Base-by-base conservation (phyloP, 2,113 vertebrate species). In the Ornithorhynchus anatinus region DNA sequence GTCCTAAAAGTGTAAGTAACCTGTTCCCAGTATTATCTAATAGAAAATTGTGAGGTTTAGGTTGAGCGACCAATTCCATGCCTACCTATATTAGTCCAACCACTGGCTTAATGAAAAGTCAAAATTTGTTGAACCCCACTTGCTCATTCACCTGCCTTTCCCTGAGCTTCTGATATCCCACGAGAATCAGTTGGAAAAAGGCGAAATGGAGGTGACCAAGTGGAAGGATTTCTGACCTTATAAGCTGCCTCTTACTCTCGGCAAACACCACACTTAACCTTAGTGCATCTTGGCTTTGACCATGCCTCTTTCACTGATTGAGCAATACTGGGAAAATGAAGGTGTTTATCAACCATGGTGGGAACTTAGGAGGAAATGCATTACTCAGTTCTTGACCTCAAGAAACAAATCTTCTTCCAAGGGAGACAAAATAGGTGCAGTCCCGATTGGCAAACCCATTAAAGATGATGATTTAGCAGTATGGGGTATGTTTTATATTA, bases 201-300 rank as follows among this genome's bases (percentile, higher is more conserved):
- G 80, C 45, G 63, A 81, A 84, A 84, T 80, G 72, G 70, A 84
- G 70, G 72, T 60, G 53, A 85, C 60, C 31, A 52, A 58, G 37
- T 59, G 22, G 32, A 63, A 59, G 57, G 57, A 61, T 56, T 64
- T 75, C 57, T 73, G 83, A 68, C 48, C 75, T 58, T 64, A 73
- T 66, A 40, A 65, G 33, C 53, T 69, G 13, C 23, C 75, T 42
- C 67, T 29, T 61, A 56, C 43, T 81, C 76, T 59, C 51, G 47
- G 47, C 75, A 70, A 81, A 75, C 62, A 37, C 72, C 38, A 75
- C 56, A 50, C 31, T 16, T 17, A 36, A 48, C 69, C 52, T 67
- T 79, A 29, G 69, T 81, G 67, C 44, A 60, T 77, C 66, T 32
- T 32, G 16, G 25, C 35, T 36, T 37, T 58, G 53, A 67, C 47